These are phyloP conservation scores for Pogonocichla stellata DNA, from an alignment of 2,113 vertebrate genomes.

Conservation along the genomic window DNA sequence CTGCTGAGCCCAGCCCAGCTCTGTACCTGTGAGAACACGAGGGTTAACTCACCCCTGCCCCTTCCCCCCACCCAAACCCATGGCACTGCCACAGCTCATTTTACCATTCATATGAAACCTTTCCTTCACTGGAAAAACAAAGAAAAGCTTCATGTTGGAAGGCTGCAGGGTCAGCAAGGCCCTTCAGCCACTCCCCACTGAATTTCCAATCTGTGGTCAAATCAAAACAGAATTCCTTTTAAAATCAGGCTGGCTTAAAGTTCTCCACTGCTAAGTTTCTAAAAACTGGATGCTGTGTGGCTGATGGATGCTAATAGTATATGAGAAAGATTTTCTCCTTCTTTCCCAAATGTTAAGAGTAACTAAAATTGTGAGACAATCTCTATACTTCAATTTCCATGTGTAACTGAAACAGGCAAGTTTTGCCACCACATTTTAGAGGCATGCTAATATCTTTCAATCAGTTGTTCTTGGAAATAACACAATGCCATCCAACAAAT, in stretches of 20 bases:
- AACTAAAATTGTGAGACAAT: neutral
- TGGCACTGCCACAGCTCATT: neutral
- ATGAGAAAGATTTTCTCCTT: neutral
- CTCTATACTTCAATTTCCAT: neutral
- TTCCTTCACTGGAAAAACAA: neutral
- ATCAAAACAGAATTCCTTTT: neutral
- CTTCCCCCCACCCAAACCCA: neutral
- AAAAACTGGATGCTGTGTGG: neutral
- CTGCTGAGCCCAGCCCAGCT: neutral
- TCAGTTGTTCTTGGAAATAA: neutral
- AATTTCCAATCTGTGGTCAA: neutral
- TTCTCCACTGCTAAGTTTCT: neutral
- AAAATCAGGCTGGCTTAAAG: neutral
- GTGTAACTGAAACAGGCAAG: fast-evolving
- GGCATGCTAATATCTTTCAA: neutral
- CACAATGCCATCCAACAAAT: neutral
- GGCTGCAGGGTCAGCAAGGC: neutral
- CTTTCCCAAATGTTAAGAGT: neutral
- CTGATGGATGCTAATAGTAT: neutral
- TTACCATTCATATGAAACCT: neutral
- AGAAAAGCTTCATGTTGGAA: neutral
- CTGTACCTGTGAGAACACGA: neutral
- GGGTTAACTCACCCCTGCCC: neutral
- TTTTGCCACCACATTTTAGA: neutral
- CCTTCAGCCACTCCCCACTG: neutral